Base-by-base conservation (phyloP, 2,113 vertebrate species). In the Pygoscelis adeliae region DNA sequence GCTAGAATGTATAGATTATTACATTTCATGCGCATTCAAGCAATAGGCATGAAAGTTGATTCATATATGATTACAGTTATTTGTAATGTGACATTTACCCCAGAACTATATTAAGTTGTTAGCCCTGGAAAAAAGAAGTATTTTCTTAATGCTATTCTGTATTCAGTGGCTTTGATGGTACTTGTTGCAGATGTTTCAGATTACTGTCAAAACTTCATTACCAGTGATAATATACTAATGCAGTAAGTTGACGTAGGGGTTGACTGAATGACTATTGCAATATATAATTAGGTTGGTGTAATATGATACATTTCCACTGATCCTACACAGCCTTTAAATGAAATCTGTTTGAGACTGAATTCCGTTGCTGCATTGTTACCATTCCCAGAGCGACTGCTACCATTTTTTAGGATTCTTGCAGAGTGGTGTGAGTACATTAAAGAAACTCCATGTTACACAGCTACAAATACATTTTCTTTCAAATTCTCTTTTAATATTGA, bases 161-260 rank as follows among this genome's bases (percentile, higher is more conserved):
- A 49, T 38, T 96, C 65, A 53, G 2, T 81, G 74, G 53, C 93
- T 97, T 97, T 94, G 87, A 89, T 95, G 89, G 78, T 69, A 81
- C 92, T 90, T 96, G 96, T 97, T 96, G 61, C 89, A 97, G 84
- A 96, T 97, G 95, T 94, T 96, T 98, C 96, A 97, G 95, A 97
- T 98, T 98, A 98, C 85, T 90, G 86, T 96, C 94, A 97, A 88
- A 96, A 97, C 83, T 95, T 95, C 87, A 94, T 97, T 96, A 97
- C 97, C 93, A 86, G 38, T 95, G 96, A 93, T 96, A 97, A 97
- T 94, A 85, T n/a, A 96, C 92, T 97, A 97, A 96, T 97, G 73
- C 89, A 96, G 14, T 83, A 86, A 66, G 61, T 82, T 97, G 96
- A 95, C 95, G 91, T 62, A 94, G 58, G 87, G 53, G 66, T 87